Base-by-base conservation (phyloP, 1,140 invertebrate species). In the Caenorhabditis inopinata region DNA sequence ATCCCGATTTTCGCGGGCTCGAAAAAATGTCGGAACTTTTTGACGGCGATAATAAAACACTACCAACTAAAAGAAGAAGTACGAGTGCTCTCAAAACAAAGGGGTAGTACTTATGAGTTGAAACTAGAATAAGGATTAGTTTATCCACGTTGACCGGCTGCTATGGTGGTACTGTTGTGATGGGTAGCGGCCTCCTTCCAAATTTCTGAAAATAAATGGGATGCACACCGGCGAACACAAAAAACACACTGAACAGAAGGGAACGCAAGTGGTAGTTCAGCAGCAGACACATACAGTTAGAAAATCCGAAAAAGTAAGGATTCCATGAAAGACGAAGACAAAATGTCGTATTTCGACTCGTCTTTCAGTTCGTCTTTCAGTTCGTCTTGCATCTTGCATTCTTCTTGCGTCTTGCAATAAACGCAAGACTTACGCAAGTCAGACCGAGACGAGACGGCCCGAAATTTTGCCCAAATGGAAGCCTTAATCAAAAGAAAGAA, bases 271-370 rank as follows among this genome's bases (percentile, higher is more conserved):
- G 29, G 9, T 11, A 9, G 32, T 21, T 42, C 32, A 42, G 25
- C 58, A 68, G 58, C 58, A 68, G 58, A 68, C 58, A 68, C 58
- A 68, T 68, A 29, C 58, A 68, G 48, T 51, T 51, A 51, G 58
- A 51, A 9, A 7, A 51, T 25, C 49, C 49, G 6, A 14, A 25
- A 25, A n/a, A n/a, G n/a, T n/a, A n/a, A n/a, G n/a, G n/a, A n/a
- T n/a, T n/a, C n/a, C n/a, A n/a, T n/a, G n/a, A n/a, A n/a, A n/a
- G n/a, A n/a, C n/a, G n/a, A n/a, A n/a, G n/a, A n/a, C n/a, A n/a
- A n/a, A n/a, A n/a, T n/a, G n/a, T n/a, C n/a, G n/a, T n/a, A n/a
- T n/a, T n/a, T n/a, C n/a, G n/a, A n/a, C n/a, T n/a, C n/a, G n/a
- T n/a, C n/a, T n/a, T n/a, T n/a, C n/a, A n/a, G n/a, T n/a, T n/a